These are phyloP conservation scores for Xanthia icteritia DNA, from an alignment of 2,888 invertebrate species.

Conservation along the genomic window DNA sequence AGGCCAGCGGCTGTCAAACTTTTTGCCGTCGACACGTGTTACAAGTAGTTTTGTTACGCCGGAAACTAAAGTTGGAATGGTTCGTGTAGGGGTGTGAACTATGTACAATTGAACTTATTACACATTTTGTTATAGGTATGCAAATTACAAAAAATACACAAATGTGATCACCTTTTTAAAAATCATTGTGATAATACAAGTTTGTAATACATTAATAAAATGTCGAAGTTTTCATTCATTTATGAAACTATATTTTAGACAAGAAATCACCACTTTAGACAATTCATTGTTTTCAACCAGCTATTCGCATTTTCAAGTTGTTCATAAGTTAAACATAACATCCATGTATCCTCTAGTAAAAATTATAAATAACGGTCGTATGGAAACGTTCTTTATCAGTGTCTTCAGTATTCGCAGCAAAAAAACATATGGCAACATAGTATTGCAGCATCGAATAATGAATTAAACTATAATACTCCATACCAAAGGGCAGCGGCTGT, in stretches of 20 bases:
- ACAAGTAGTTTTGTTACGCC: conserved; percentile 35
- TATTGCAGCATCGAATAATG: conserved; percentile 25
- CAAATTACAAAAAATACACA: background rate
- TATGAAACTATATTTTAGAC: background rate
- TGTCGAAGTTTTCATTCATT: background rate
- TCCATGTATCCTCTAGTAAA: background rate
- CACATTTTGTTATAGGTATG: background rate
- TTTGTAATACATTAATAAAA: background rate
- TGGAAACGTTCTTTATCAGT: background rate
- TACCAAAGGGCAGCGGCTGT: conserved; percentile 56
- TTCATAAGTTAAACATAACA: background rate
- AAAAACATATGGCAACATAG: background rate
- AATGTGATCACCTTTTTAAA: background rate
- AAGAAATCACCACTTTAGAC: background rate
- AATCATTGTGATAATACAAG: background rate
- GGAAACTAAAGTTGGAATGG: conserved; percentile 33
- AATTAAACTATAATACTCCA: conserved; percentile 20
- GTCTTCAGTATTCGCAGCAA: background rate
- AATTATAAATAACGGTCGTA: background rate
- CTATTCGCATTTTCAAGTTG: background rate
- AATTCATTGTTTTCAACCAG: background rate
- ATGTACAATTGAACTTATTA: background rate
- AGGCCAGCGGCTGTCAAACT: conserved; percentile 50
- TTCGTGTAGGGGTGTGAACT: conserved; percentile 20
- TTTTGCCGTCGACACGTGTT: conserved; percentile 47